phyloP scores from a whole-genome alignment of 2,113 vertebrate species.

The Nycticorax nycticorax region DNA sequence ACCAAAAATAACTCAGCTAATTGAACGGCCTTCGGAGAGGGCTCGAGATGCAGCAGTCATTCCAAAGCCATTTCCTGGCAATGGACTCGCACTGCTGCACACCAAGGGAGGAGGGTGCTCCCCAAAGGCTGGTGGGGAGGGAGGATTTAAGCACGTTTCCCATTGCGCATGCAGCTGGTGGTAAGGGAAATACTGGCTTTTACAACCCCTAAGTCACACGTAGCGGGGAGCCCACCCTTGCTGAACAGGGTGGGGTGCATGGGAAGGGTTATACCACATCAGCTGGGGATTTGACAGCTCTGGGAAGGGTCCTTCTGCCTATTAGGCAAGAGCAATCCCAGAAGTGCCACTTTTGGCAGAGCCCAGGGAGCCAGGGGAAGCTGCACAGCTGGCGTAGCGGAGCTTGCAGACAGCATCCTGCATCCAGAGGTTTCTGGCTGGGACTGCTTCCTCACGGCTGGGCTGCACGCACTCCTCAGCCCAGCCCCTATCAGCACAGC shows the following conservation, averaged over 20 bases:
- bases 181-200: not conserved
- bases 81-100: not conserved
- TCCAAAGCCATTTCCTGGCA: conserved; percentile 5
- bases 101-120: not conserved
- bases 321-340: not conserved
- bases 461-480: not conserved
- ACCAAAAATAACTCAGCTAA: conserved; percentile 20
- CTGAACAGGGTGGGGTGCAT: not conserved
- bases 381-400: not conserved
- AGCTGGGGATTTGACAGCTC: not conserved
- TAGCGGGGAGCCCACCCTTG: not conserved
- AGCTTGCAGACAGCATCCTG: not conserved
- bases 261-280: not conserved
- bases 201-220: not conserved
- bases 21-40: not conserved
- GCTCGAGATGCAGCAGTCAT: not conserved
- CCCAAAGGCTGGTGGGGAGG: not conserved
- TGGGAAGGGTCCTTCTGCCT: not conserved
- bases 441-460: not conserved
- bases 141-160: not conserved
- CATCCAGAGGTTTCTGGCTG: not conserved
- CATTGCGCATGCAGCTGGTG: not conserved
- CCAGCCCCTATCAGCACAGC: not conserved
- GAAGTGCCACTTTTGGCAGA: not conserved
- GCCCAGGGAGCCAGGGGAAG: not conserved